Conservation (phyloP, 2,113 vertebrate genomes). For the Indicator indicator region DNA sequence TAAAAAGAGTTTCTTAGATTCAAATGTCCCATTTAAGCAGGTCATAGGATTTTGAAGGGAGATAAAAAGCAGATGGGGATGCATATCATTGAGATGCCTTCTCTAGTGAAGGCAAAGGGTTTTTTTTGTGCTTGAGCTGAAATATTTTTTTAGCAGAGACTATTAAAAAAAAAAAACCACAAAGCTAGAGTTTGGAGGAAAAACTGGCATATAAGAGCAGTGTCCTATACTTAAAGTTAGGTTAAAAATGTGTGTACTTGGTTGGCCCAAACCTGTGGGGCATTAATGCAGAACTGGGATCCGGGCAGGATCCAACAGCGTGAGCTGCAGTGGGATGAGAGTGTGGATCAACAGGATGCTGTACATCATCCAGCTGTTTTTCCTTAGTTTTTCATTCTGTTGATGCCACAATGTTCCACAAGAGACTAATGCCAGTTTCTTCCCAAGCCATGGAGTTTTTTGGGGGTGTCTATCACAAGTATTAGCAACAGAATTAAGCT, state of each 20-base stretch:
- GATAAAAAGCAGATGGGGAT: neutral
- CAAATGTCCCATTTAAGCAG: neutral
- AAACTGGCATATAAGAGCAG: neutral
- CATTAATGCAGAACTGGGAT: neutral
- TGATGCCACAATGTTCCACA: accelerated
- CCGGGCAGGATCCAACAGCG: neutral
- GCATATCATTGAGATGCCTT: neutral
- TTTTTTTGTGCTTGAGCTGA: neutral
- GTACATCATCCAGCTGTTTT: neutral
- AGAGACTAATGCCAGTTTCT: neutral
- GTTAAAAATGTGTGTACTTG: neutral
- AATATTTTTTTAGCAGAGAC: neutral
- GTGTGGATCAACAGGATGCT: neutral
- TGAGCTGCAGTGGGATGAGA: neutral
- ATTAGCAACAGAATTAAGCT: accelerated
- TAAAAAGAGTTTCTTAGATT: neutral
- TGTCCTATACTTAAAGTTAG: neutral
- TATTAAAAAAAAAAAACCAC: neutral
- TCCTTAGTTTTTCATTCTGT: too few species aligned
- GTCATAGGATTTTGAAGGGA: neutral
- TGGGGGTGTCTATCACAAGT: neutral
- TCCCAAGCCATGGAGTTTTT: neutral
- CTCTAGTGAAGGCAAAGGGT: neutral
- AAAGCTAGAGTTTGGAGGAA: neutral
- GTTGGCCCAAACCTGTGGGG: neutral